A percentile compares a stretch with the other conserved stretches of the same genome.
Conservation (phyloP, 2,888 invertebrate genomes). For the Apodemia zela region DNA sequence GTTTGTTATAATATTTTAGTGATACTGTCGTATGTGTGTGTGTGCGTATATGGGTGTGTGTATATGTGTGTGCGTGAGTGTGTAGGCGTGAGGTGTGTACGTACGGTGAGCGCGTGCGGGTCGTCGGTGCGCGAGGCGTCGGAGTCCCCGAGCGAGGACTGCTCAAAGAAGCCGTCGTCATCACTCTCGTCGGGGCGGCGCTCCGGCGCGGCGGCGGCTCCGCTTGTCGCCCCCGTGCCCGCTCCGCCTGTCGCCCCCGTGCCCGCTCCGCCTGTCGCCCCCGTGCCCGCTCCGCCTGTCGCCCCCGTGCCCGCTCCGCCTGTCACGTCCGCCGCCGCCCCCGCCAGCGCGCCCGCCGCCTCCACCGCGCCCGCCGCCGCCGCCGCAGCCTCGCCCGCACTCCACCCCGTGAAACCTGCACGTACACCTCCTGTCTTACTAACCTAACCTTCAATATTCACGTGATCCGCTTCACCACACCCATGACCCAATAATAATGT, state of each 20-base stretch:
- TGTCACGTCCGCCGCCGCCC: constrained; percentile 38
- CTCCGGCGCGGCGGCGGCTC: constrained; percentile 25
- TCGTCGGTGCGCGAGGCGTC: constrained; percentile 40
- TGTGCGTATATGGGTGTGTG: too few relatives aligned
- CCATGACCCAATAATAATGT: not conserved
- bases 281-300: constrained; percentile 25
- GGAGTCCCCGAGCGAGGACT: constrained; percentile 50
- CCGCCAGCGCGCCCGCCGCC: not conserved
- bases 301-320: constrained; percentile 26
- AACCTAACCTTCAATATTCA: too few relatives aligned
- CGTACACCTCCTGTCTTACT: too few relatives aligned
- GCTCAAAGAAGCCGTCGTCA: constrained; percentile 72
- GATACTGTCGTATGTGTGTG: too few relatives aligned
- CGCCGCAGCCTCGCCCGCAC: constrained; percentile 23
- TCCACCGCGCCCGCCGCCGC: constrained; percentile 29
- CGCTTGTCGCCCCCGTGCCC: too few relatives aligned
- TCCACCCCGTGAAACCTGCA: constrained; percentile 33
- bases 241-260: too few relatives aligned
- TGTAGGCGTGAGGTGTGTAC: not conserved
- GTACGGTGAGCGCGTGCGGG: constrained; percentile 18
- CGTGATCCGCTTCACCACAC: not conserved
- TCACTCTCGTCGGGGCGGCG: constrained; percentile 44
- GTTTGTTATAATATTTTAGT: too few relatives aligned
- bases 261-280: constrained; percentile 24
- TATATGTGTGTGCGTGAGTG: not conserved